phyloP scores from a whole-genome alignment of 2,113 vertebrate genomes.

The Platysteira castanea region DNA sequence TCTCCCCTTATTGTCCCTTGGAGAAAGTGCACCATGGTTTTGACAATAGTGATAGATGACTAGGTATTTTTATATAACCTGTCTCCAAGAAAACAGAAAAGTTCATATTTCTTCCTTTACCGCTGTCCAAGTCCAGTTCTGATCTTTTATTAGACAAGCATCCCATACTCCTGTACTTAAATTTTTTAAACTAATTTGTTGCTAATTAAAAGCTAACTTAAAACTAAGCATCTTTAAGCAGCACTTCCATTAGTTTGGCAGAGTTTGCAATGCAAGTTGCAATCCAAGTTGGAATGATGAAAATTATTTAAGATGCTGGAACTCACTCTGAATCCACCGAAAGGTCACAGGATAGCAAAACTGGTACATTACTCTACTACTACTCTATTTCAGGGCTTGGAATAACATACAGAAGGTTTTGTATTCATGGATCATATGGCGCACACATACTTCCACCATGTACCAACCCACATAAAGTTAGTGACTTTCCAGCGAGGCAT shows the following conservation, averaged over 20 bases:
- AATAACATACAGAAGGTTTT: background rate
- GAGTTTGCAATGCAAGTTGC: background rate
- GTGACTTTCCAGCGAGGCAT: background rate
- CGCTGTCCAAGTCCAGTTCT: background rate
- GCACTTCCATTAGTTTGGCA: background rate
- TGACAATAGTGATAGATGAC: background rate
- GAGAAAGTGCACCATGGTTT: background rate
- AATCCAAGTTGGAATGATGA: background rate
- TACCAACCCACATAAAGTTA: background rate
- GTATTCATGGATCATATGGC: background rate
- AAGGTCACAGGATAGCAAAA: background rate
- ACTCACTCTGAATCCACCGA: background rate
- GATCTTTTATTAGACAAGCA: background rate
- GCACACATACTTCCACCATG: background rate
- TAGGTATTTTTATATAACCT: background rate
- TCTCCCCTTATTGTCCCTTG: background rate
- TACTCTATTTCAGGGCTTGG: background rate
- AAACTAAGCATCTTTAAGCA: background rate
- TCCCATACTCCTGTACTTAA: background rate
- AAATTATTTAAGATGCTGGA: background rate
- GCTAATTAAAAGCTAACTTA: background rate
- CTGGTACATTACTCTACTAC: background rate
- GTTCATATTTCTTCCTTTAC: background rate
- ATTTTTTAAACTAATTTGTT: background rate
- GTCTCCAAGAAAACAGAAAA: background rate